These are phyloP conservation scores for Cheilosia impressa DNA, from an alignment of 2,888 invertebrate genomes.

Conservation along the genomic window DNA sequence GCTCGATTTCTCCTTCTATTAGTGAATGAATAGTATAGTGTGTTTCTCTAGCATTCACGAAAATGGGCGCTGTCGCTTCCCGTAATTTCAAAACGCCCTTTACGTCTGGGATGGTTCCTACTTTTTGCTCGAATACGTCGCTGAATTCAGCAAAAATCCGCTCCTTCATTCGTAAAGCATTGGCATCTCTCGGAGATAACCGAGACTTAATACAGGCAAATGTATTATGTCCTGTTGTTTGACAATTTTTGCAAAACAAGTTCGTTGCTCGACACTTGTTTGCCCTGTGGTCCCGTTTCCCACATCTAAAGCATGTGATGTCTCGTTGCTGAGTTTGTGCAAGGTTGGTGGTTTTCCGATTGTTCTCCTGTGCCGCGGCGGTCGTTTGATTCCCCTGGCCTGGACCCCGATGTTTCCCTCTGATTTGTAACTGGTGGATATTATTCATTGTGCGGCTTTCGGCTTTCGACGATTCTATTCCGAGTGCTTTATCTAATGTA, in stretches of 20 bases:
- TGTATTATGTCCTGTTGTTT: neutral
- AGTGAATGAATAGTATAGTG: constrained; percentile 32
- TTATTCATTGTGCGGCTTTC: constrained; percentile 16
- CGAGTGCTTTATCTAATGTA: constrained; percentile 14
- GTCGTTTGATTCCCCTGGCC: neutral
- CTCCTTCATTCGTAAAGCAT: constrained; percentile 11
- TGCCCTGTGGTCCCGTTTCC: constrained; percentile 8
- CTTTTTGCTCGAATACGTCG: constrained; percentile 46
- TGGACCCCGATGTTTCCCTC: neutral
- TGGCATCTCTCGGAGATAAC: neutral
- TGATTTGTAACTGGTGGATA: constrained; percentile 5
- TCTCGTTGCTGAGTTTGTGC: neutral
- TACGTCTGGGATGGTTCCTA: constrained; percentile 41
- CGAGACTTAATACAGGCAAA: too few relatives aligned
- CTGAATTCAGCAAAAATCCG: constrained; percentile 25
- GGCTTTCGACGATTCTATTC: constrained; percentile 18
- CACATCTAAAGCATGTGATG: constrained; percentile 12
- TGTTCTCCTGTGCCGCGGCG: neutral
- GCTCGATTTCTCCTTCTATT: constrained; percentile 40
- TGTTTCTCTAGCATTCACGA: constrained; percentile 14
- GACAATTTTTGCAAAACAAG: constrained; percentile 5
- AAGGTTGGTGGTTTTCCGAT: neutral
- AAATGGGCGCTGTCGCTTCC: neutral
- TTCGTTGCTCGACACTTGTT: neutral
- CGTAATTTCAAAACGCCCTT: constrained; percentile 38